These are phyloP conservation scores for Scrobipalpa atriplicella DNA, from an alignment of 2,888 invertebrate genomes.

Conservation along the genomic window DNA sequence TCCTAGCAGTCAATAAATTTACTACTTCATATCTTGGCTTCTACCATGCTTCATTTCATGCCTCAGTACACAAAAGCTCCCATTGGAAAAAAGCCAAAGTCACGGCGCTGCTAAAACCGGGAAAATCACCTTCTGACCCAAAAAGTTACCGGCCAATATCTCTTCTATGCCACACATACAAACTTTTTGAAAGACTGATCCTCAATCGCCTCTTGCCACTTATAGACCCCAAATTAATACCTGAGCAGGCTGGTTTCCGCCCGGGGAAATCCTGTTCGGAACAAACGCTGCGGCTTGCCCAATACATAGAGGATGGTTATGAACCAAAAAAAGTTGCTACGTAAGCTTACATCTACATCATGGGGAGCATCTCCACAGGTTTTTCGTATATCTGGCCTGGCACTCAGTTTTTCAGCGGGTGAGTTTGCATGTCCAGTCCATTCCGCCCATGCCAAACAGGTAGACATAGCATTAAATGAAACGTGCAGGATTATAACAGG, in stretches of 20 bases:
- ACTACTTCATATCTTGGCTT: no score
- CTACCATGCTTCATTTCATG: background rate
- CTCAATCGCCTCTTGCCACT: background rate
- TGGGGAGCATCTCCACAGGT: no score
- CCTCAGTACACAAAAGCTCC: background rate
- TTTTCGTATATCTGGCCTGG: no score
- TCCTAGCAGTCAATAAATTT: no score
- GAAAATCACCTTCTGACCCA: background rate
- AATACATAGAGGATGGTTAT: background rate
- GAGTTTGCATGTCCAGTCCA: no score
- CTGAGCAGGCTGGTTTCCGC: background rate
- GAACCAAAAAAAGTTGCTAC: background rate
- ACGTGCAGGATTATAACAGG: no score
- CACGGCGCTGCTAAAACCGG: background rate
- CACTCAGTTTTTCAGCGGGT: no score
- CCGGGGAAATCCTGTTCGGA: background rate
- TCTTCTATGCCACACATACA: background rate
- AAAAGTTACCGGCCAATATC: slow-evolving; percentile 12
- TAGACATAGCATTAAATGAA: no score
- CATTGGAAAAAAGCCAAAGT: background rate
- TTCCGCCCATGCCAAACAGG: no score
- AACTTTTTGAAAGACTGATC: background rate
- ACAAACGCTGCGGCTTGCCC: background rate
- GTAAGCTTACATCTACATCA: no score
- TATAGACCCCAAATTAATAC: slow-evolving; percentile 4